Percentiles rank a stretch among this genome's conserved stretches.
Conservation (phyloP, 2,113 vertebrate genomes). For the Delphinus delphis region DNA sequence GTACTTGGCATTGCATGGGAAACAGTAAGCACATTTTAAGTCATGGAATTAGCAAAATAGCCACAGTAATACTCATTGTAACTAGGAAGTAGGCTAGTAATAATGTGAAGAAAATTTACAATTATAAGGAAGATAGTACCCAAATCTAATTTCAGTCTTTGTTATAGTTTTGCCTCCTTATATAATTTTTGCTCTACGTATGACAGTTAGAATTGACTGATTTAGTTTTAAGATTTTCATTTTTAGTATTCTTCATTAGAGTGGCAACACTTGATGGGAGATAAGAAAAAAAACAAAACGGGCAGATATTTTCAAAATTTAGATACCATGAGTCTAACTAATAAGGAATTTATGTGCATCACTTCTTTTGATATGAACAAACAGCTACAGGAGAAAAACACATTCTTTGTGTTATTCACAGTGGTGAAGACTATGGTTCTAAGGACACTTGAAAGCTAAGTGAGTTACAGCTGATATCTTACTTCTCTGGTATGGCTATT, state of each 20-base stretch:
- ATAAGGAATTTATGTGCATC: background rate
- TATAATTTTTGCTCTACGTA: background rate
- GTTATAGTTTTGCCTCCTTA: background rate
- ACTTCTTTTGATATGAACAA: background rate
- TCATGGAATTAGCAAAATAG: background rate
- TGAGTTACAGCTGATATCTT: background rate
- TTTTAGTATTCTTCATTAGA: background rate
- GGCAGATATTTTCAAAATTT: background rate
- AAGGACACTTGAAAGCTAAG: background rate
- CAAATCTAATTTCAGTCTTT: background rate
- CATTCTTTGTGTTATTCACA: background rate
- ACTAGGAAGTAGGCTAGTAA: background rate
- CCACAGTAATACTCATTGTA: background rate
- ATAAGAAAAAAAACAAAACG: background rate
- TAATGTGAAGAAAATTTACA: background rate
- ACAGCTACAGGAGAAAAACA: background rate
- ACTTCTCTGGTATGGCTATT: background rate
- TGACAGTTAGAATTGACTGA: background rate
- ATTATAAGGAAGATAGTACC: background rate
- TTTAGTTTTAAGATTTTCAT: background rate
- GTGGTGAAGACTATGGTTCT: background rate
- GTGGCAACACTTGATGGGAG: background rate
- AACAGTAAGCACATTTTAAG: background rate
- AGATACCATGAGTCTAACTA: background rate
- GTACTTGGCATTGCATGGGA: background rate